A percentile compares a stretch with the other conserved stretches of the same genome.
Conservation (phyloP, 2,888 invertebrate species). For the Drosophila anceps region DNA sequence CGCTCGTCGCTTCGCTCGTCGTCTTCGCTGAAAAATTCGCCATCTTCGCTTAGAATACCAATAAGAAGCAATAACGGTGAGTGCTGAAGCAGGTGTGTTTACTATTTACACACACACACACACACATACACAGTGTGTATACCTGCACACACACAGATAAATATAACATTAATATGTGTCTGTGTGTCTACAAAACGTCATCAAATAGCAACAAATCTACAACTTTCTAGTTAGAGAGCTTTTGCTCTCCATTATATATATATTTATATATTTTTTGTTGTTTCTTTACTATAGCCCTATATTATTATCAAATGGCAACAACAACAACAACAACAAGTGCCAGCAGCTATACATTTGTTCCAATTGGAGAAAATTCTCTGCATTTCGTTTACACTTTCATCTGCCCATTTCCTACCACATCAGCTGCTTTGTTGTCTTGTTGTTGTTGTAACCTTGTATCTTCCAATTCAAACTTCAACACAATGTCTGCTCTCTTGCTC, state of each 20-base stretch:
- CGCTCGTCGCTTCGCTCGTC: constrained; percentile 49
- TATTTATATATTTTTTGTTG: constrained; percentile 12
- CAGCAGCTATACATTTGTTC: constrained; percentile 35
- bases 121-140: constrained; percentile 2
- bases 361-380: constrained; percentile 55
- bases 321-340: constrained; percentile 36
- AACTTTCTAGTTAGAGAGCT: constrained; percentile 45
- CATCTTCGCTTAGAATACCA: constrained; percentile 58
- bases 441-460: constrained; percentile 75
- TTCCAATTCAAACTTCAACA: constrained; percentile 55
- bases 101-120: constrained; percentile 36
- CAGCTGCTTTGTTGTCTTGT: constrained; percentile 67
- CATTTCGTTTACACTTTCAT: constrained; percentile 23
- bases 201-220: constrained; percentile 37
- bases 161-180: neutral
- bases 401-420: constrained; percentile 56
- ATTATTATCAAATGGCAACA: constrained; percentile 5
- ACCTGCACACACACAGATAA: neutral
- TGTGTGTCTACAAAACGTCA: constrained; percentile 36
- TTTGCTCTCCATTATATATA: constrained; percentile 10
- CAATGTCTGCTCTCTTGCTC: constrained; percentile 28
- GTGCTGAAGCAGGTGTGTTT: constrained; percentile 53
- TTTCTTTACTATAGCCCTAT: constrained; percentile 11
- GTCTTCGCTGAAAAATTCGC: constrained; percentile 40
- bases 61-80: constrained; percentile 52